Conservation (phyloP, 1,140 invertebrate genomes). For the Zaprionus ornatus region DNA sequence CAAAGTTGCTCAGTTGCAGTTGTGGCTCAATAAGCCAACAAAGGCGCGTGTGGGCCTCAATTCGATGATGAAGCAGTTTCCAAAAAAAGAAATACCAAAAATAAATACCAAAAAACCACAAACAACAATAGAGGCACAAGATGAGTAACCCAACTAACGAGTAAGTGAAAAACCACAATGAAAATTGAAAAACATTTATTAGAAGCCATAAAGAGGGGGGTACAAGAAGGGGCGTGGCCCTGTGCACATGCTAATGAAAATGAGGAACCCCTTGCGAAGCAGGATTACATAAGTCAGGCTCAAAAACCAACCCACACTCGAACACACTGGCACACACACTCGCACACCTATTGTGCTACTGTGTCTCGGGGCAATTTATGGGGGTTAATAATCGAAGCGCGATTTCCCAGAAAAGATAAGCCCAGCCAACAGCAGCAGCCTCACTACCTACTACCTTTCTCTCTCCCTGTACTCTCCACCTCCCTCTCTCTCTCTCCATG, state of each 20-base stretch:
- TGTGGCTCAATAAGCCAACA: conserved; percentile 77
- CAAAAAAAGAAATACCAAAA: conserved; percentile 10
- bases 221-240: not conserved
- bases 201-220: conserved; percentile 19
- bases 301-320: too few relatives aligned
- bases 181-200: conserved; percentile 82
- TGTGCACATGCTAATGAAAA: conserved; percentile 65
- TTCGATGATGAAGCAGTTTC: conserved; percentile 71
- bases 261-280: conserved; percentile 24
- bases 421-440: conserved; percentile 27
- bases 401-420: conserved; percentile 72
- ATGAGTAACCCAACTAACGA: conserved; percentile 39
- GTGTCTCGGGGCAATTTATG: conserved; percentile 59
- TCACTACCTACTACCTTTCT: conserved; percentile 19
- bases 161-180: conserved; percentile 56
- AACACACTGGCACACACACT: conserved; percentile 4
- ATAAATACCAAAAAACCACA: conserved; percentile 54
- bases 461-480: not conserved
- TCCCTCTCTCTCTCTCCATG: not conserved
- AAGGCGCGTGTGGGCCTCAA: conserved; percentile 49
- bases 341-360: conserved; percentile 42
- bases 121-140: conserved; percentile 59
- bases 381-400: conserved; percentile 78
- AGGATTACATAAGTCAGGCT: conserved; percentile 47
- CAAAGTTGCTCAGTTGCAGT: conserved; percentile 76